phyloP scores from a whole-genome alignment of 2,888 invertebrate species.

The Melitaea athalia region DNA sequence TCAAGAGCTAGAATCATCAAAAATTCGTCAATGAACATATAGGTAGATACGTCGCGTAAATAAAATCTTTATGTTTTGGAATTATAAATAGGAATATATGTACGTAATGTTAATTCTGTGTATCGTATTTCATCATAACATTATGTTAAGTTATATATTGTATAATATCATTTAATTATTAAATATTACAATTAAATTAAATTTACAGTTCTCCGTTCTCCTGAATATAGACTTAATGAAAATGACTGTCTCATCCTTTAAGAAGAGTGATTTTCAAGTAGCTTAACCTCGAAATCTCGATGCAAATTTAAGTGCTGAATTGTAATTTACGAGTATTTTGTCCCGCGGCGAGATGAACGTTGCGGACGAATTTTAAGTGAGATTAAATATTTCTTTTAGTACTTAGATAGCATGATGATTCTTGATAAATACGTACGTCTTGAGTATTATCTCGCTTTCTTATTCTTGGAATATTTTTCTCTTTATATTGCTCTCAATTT shows the following conservation, averaged over 20 bases:
- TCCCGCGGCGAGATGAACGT: neutral
- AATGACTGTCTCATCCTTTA: slow-evolving; percentile 12
- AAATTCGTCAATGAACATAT: too few species aligned
- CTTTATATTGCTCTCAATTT: too few species aligned
- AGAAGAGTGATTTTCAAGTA: slow-evolving; percentile 12
- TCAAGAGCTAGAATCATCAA: too few species aligned
- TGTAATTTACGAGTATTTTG: slow-evolving; percentile 18
- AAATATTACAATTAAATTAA: slow-evolving; percentile 1
- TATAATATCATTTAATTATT: neutral
- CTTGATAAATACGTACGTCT: neutral
- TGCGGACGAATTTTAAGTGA: slow-evolving; percentile 2
- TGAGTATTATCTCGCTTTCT: neutral
- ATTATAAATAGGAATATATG: too few species aligned
- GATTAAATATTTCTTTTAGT: neutral
- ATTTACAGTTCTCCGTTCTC: slow-evolving; percentile 1
- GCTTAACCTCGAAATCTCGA: slow-evolving; percentile 11
- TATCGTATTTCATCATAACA: too few species aligned
- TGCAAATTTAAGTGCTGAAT: slow-evolving; percentile 15
- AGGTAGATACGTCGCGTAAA: too few species aligned
- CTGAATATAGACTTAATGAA: slow-evolving; percentile 13
- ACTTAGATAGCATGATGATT: neutral
- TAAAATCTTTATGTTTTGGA: too few species aligned
- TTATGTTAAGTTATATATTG: too few species aligned
- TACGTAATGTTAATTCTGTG: too few species aligned
- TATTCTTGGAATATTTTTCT: too few species aligned